phyloP scores from a whole-genome alignment of 2,888 invertebrate genomes.

The Gymnocheta viridis region DNA sequence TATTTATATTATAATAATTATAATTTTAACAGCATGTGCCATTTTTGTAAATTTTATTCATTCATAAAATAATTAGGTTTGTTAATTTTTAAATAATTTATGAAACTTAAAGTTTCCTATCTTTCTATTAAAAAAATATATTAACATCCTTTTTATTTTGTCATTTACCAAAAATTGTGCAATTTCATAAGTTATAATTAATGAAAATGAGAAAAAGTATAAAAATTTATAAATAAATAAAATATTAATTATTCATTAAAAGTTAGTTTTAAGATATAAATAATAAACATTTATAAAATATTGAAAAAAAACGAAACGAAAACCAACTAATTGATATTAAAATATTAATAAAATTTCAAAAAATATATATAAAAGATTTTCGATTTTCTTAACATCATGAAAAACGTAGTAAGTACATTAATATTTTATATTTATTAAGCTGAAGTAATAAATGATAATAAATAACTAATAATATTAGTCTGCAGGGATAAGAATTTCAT shows the following conservation, averaged over 20 bases:
- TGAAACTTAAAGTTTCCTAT: constrained; percentile 33
- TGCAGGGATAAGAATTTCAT: no score
- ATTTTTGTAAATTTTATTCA: constrained; percentile 67
- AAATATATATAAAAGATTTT: background rate
- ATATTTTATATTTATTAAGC: no score
- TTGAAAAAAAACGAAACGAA: constrained; percentile 45
- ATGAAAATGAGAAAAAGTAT: background rate
- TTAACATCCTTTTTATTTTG: constrained; percentile 13
- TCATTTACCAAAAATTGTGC: constrained; percentile 72
- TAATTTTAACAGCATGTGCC: constrained; percentile 63
- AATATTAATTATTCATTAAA: constrained; percentile 23
- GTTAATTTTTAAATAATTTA: background rate
- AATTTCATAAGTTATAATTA: constrained; percentile 54
- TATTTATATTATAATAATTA: background rate
- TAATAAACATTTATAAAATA: constrained; percentile 62
- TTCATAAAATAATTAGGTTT: constrained; percentile 54
- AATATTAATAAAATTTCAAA: constrained; percentile 58
- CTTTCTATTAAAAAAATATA: background rate
- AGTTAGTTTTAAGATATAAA: constrained; percentile 42
- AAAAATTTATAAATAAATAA: constrained; percentile 21
- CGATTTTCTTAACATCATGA: no score
- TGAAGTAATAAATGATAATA: no score
- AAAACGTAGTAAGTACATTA: background rate
- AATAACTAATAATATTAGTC: no score
- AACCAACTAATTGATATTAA: constrained; percentile 68